Conservation (phyloP, 2,113 vertebrate species). For the Ciconia boyciana region DNA sequence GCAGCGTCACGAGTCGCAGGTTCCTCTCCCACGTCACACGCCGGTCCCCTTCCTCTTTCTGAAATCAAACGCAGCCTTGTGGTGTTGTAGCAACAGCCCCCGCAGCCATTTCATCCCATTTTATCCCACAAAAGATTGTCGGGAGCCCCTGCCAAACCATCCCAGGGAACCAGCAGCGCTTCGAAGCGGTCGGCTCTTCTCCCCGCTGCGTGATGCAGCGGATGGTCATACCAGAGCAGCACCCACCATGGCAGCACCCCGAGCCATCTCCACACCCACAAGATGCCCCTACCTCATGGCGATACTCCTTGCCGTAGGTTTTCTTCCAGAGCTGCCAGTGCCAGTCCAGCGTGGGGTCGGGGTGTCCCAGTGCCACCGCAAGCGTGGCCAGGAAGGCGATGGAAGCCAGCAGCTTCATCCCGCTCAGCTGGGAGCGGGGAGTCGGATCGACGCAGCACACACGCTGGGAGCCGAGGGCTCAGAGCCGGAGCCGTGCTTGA, state of each 20-base stretch:
- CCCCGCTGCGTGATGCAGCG: fast-evolving
- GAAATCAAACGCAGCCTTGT: not conserved
- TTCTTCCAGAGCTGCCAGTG: slow-evolving; percentile 85
- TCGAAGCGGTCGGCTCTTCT: fast-evolving
- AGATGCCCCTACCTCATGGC: not conserved
- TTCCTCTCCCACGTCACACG: slow-evolving; percentile 83
- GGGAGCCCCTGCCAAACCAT: fast-evolving
- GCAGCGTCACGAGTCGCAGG: slow-evolving; percentile 69
- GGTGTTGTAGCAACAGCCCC: fast-evolving
- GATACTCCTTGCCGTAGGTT: slow-evolving; percentile 66
- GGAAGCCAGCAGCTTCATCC: not conserved
- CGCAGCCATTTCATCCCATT: fast-evolving
- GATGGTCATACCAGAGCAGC: not conserved
- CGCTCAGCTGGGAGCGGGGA: not conserved
- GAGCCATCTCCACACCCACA: not conserved
- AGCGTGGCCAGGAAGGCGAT: not conserved
- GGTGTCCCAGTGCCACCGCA: not conserved
- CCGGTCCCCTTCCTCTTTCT: slow-evolving; percentile 72
- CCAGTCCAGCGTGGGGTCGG: slow-evolving; percentile 50
- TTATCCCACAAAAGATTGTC: fast-evolving
- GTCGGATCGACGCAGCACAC: fast-evolving
- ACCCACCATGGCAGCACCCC: not conserved
- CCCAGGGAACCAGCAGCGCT: fast-evolving
- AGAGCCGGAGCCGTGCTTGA: not conserved
- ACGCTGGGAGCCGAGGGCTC: not conserved